A percentile compares a stretch with the other conserved stretches of the same genome.
phyloP scores from a whole-genome alignment of 2,888 invertebrate species.

The Boloria selene region DNA sequence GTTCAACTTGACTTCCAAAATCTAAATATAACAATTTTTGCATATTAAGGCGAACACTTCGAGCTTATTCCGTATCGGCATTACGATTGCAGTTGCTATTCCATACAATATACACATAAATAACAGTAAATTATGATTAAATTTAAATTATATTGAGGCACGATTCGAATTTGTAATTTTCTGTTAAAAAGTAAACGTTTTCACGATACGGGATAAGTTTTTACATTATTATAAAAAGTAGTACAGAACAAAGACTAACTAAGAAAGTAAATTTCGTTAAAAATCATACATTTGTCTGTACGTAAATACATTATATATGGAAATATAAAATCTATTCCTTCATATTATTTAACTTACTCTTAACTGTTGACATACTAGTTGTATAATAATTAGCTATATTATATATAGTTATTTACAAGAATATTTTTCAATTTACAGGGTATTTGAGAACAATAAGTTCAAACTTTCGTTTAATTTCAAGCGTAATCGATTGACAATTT shows the following conservation, averaged over 20 bases:
- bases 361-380: conserved; percentile 10
- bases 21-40: conserved; percentile 48
- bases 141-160: too few relatives aligned
- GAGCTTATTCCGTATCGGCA: conserved; percentile 1
- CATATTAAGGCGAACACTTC: conserved; percentile 47
- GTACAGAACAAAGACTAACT: background rate
- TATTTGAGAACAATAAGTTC: conserved; percentile 7
- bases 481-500: conserved; percentile 22
- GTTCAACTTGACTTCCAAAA: conserved; percentile 54
- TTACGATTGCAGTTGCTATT: too few relatives aligned
- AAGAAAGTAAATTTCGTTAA: conserved; percentile 7
- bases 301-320: conserved; percentile 12
- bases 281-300: conserved; percentile 15
- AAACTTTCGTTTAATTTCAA: conserved; percentile 24
- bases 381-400: background rate
- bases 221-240: background rate
- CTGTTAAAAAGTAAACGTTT: too few relatives aligned
- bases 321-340: conserved; percentile 11
- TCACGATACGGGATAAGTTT: too few relatives aligned
- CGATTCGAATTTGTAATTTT: too few relatives aligned
- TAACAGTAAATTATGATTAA: too few relatives aligned
- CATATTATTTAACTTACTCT: background rate
- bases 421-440: background rate
- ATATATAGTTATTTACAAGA: conserved; percentile 15
- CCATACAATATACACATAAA: too few relatives aligned